Percentiles rank a stretch among this genome's conserved stretches.
These are phyloP conservation scores for Antennarius striatus DNA, from an alignment of 2,113 vertebrate species.

Conservation along the genomic window DNA sequence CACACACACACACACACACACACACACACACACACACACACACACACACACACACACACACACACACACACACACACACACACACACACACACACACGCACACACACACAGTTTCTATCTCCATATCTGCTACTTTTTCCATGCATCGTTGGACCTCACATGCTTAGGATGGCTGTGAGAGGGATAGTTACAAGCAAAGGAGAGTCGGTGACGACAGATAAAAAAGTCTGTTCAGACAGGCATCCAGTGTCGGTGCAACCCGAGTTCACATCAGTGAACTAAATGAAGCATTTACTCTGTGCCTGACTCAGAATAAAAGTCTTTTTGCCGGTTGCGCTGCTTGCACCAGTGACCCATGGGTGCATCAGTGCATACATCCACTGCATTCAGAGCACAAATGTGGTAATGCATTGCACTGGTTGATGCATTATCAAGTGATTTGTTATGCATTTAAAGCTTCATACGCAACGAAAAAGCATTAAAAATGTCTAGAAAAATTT, in stretches of 20 bases:
- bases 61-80: slow-evolving; percentile 13
- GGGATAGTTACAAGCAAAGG: slow-evolving; percentile 30
- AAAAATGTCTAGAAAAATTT: too few relatives aligned
- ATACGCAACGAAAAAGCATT: neutral
- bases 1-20: slow-evolving; percentile 17
- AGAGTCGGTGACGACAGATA: slow-evolving; percentile 29
- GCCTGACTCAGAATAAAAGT: too few relatives aligned
- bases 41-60: slow-evolving; percentile 4
- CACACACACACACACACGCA: slow-evolving; percentile 17
- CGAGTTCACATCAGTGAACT: neutral
- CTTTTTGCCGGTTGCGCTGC: too few relatives aligned
- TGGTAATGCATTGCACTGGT: neutral
- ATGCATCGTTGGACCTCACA: slow-evolving; percentile 52
- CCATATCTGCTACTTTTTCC: slow-evolving; percentile 59
- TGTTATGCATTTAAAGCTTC: neutral
- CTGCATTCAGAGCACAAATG: slow-evolving; percentile 1
- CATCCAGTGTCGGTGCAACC: slow-evolving; percentile 6
- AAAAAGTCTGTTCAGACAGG: slow-evolving; percentile 5
- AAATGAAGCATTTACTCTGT: neutral
- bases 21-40: slow-evolving; percentile 22
- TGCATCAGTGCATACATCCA: neutral
- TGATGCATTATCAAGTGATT: neutral
- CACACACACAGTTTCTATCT: slow-evolving; percentile 44
- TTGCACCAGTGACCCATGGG: neutral
- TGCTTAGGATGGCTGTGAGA: slow-evolving; percentile 46